These are phyloP conservation scores for Deroplatys truncata DNA, from an alignment of 2,888 invertebrate species.

Conservation along the genomic window DNA sequence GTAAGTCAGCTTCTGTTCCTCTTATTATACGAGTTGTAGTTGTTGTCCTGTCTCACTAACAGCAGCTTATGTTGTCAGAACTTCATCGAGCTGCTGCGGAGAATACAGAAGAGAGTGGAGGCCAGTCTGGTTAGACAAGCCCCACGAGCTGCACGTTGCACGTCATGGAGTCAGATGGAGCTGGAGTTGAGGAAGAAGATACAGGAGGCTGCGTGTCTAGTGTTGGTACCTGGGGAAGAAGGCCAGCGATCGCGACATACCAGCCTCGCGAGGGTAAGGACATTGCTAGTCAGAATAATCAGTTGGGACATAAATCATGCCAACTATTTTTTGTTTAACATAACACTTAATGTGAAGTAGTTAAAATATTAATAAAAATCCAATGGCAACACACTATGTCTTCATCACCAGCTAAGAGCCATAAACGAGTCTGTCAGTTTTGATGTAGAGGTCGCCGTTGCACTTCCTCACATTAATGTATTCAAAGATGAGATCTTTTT, in stretches of 20 bases:
- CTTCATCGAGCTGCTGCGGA: slow-evolving; percentile 56
- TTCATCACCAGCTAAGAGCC: no score
- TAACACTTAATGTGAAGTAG: no score
- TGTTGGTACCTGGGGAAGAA: slow-evolving; percentile 42
- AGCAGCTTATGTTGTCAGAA: slow-evolving; percentile 38
- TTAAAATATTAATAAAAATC: no score
- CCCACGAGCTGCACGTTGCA: slow-evolving; percentile 57
- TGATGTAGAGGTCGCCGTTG: no score
- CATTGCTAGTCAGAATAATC: no score
- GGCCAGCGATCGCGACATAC: slow-evolving; percentile 7
- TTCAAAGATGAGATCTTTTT: no score
- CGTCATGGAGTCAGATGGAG: slow-evolving; percentile 63
- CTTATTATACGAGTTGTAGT: no score
- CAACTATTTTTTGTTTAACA: no score
- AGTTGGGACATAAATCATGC: no score
- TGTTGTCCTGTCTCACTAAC: not conserved
- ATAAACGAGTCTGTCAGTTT: no score
- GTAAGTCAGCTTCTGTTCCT: slow-evolving; percentile 31
- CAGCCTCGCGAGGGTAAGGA: slow-evolving; percentile 1
- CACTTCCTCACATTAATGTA: no score
- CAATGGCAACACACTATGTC: no score
- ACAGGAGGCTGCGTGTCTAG: slow-evolving; percentile 58
- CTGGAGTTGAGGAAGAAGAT: slow-evolving; percentile 57
- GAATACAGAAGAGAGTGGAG: slow-evolving; percentile 63
- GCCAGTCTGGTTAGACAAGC: slow-evolving; percentile 68